Evolutionary conservation across 2,797 vertebrate species (phyloP).

Genomic region (Adelosebastes latens): DNA sequence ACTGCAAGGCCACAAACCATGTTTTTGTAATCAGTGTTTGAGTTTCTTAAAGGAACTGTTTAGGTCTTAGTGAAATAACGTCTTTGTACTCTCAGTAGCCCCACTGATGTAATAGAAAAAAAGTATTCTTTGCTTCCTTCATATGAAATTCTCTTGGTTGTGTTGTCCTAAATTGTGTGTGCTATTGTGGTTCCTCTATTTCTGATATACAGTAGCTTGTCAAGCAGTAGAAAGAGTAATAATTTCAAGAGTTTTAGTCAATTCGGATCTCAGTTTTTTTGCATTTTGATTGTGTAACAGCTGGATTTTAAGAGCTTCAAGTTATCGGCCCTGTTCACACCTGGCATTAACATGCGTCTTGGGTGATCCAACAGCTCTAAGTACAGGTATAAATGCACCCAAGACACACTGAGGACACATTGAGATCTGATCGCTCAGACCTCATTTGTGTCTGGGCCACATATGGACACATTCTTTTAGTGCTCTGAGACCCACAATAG

Average conservation of each 20-base stretch:
- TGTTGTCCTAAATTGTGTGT: neutral
- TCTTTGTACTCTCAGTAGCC: slow-evolving; percentile 16
- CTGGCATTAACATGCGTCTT: neutral
- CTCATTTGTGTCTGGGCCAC: neutral
- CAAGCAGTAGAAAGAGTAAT: neutral
- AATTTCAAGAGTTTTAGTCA: slow-evolving; percentile 8
- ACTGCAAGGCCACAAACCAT: slow-evolving; percentile 35
- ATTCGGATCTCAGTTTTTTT: neutral
- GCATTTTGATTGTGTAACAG: neutral
- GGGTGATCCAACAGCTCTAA: neutral
- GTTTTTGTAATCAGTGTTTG: slow-evolving; percentile 55
- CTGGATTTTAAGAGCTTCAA: neutral
- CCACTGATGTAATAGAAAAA: slow-evolving; percentile 33
- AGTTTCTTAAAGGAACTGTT: slow-evolving; percentile 48
- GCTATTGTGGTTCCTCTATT: neutral
- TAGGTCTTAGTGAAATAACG: slow-evolving; percentile 32
- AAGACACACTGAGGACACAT: too few relatives aligned
- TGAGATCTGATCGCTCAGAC: neutral
- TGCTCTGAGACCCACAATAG: too few relatives aligned
- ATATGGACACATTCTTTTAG: neutral
- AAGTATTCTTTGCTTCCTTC: slow-evolving; percentile 5
- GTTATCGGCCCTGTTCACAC: neutral
- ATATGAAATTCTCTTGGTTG: slow-evolving; percentile 5
- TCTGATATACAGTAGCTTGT: neutral
- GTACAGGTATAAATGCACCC: neutral